phyloP scores from a whole-genome alignment of 1,140 invertebrate genomes.

The Chrysopa pallens region DNA sequence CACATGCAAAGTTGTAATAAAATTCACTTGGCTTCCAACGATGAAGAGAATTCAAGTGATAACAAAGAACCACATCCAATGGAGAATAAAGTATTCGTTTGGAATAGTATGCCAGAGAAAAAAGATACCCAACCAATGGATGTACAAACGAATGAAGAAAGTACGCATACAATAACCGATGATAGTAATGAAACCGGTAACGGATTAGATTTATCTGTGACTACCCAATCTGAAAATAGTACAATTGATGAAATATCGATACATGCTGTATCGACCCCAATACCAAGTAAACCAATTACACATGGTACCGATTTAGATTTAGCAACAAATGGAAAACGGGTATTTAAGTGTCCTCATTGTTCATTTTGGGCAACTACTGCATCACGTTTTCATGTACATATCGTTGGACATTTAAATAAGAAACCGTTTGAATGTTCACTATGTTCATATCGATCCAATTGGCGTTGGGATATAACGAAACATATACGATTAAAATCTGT shows the following conservation, averaged over 20 bases:
- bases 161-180: slow-evolving; percentile 11
- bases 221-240: slow-evolving; percentile 13
- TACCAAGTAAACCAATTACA: slow-evolving; percentile 21
- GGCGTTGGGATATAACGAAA: slow-evolving; percentile 92
- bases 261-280: slow-evolving; percentile 17
- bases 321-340: slow-evolving; percentile 25
- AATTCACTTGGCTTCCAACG: slow-evolving; percentile 16
- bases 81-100: slow-evolving; percentile 59
- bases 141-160: slow-evolving; percentile 20
- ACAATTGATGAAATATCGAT: slow-evolving; percentile 12
- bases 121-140: slow-evolving; percentile 19
- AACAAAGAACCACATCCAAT: slow-evolving; percentile 40
- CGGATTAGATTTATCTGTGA: background rate
- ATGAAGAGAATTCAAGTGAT: slow-evolving; percentile 15
- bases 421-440: slow-evolving; percentile 90
- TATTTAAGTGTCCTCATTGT: slow-evolving; percentile 81
- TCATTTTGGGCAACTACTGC: slow-evolving; percentile 78
- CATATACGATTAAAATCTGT: slow-evolving; percentile 80
- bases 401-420: slow-evolving; percentile 78
- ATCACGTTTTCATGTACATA: slow-evolving; percentile 83
- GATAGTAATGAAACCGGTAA: slow-evolving; percentile 11
- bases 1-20: slow-evolving; percentile 50
- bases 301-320: slow-evolving; percentile 18
- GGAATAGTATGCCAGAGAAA: slow-evolving; percentile 36
- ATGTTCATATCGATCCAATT: slow-evolving; percentile 84